Evolutionary conservation across 2,113 vertebrate genomes (phyloP).

Genomic region (Cryptoleucopteryx plumbea): DNA sequence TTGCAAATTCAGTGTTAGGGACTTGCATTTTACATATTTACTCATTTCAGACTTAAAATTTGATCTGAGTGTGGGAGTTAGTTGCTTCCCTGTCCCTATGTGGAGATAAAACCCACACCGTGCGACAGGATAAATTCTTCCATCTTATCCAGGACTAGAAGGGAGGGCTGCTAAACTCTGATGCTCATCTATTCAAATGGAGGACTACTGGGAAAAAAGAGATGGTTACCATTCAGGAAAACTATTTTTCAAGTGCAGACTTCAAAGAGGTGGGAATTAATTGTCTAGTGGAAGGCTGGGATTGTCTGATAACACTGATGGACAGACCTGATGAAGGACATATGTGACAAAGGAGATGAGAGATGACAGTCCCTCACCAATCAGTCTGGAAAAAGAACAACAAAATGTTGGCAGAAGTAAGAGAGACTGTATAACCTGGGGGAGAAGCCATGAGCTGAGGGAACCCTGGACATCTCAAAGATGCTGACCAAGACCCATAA

Average conservation of each 20-base stretch:
- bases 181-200: not conserved
- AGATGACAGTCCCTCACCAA: not conserved
- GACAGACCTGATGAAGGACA: not conserved
- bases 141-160: not conserved
- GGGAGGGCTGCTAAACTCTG: not conserved
- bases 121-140: not conserved
- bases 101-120: not conserved
- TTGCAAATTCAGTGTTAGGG: conserved; percentile 9
- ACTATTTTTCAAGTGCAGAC: not conserved
- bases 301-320: not conserved
- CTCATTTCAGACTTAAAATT: conserved; percentile 28
- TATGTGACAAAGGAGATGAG: not conserved
- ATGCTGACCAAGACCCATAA: not conserved
- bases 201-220: not conserved
- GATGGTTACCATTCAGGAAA: not conserved
- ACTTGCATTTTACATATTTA: conserved; percentile 29
- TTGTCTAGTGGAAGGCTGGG: not conserved
- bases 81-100: not conserved
- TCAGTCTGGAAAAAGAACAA: not conserved
- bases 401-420: not conserved
- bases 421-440: not conserved
- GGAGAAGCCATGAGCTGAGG: not conserved
- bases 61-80: not conserved
- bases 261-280: not conserved
- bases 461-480: not conserved